phyloP scores from a whole-genome alignment of 1,140 invertebrate species.

The Bombus breviceps region DNA sequence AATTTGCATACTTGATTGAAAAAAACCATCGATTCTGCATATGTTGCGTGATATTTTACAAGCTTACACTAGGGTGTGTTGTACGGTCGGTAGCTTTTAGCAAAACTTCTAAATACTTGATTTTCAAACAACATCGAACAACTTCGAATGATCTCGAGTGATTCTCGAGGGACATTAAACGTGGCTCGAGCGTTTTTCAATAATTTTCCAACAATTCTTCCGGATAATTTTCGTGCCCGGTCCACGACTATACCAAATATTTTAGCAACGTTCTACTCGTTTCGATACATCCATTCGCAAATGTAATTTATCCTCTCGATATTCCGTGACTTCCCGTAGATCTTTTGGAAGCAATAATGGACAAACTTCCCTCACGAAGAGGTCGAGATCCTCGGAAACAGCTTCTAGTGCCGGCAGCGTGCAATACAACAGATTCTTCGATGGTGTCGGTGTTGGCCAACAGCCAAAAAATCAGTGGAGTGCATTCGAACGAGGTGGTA shows the following conservation, averaged over 20 bases:
- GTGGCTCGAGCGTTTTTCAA: neutral
- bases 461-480: conserved; percentile 56
- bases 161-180: neutral
- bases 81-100: too few species aligned
- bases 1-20: neutral
- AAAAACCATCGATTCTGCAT: too few species aligned
- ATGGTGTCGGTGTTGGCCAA: conserved; percentile 46
- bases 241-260: too few species aligned
- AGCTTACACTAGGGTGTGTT: neutral
- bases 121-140: neutral
- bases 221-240: neutral
- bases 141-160: neutral
- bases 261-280: neutral
- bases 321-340: neutral
- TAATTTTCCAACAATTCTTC: neutral
- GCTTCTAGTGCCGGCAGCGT: neutral
- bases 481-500: conserved; percentile 39
- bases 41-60: neutral
- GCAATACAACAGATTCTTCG: conserved; percentile 39
- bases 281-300: too few species aligned
- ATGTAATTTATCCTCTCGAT: neutral
- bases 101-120: neutral
- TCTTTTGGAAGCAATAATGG: neutral
- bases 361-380: conserved; percentile 7
- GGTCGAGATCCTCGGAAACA: conserved; percentile 7